phyloP scores from a whole-genome alignment of 2,797 vertebrate genomes.

The Cercopithecus hamlyni region DNA sequence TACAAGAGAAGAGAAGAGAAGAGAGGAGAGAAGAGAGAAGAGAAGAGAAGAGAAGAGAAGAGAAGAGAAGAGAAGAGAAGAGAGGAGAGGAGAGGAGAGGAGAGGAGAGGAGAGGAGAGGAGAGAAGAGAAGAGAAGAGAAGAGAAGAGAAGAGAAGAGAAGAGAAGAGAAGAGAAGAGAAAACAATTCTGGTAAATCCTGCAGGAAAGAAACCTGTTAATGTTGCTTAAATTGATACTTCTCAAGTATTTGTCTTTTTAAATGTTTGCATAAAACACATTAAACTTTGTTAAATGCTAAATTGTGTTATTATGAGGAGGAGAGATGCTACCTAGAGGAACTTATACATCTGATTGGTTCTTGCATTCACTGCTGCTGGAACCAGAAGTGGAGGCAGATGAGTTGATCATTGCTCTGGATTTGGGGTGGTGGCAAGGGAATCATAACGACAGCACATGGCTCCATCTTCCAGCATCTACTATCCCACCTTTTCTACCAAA shows the following conservation, averaged over 20 bases:
- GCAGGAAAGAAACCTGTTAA: neutral
- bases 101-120: rapidly evolving
- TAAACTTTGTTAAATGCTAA: neutral
- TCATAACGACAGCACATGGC: neutral
- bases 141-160: no score
- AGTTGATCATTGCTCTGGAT: neutral
- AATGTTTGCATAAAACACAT: neutral
- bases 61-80: rapidly evolving
- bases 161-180: neutral
- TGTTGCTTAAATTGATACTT: neutral
- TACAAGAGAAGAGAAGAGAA: no score
- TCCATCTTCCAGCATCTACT: neutral
- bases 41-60: no score
- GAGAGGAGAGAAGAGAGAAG: no score
- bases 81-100: no score
- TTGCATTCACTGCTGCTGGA: neutral
- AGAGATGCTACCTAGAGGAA: neutral
- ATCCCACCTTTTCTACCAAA: neutral
- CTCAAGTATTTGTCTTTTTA: neutral
- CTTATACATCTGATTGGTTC: neutral
- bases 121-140: no score
- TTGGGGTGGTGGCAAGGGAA: neutral
- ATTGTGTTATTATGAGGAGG: no score
- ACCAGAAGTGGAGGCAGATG: neutral
- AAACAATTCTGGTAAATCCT: neutral